A percentile compares a stretch with the other conserved stretches of the same genome.
Conservation (phyloP, 1,140 invertebrate species). For the Hycleus phaleratus region DNA sequence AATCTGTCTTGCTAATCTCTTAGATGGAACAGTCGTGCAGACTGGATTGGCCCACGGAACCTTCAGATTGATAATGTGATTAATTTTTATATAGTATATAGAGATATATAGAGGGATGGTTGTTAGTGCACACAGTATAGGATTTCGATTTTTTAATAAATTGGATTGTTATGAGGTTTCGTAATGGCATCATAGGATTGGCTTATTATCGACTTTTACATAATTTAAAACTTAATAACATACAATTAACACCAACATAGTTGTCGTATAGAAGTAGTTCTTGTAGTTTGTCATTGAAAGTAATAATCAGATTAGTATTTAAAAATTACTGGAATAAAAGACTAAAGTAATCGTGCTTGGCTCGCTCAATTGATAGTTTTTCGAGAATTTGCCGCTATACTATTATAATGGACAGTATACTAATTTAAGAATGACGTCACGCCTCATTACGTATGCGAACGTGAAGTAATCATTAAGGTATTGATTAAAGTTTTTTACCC, state of each 20-base stretch:
- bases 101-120: background rate
- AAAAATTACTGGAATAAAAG: background rate
- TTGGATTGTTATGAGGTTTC: conserved; percentile 20
- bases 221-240: too few relatives aligned
- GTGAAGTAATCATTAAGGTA: conserved; percentile 37
- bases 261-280: too few relatives aligned
- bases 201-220: too few relatives aligned
- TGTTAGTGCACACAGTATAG: conserved; percentile 8
- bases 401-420: conserved; percentile 2
- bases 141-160: conserved; percentile 29
- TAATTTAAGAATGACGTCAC: conserved; percentile 36
- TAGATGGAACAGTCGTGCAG: conserved; percentile 37
- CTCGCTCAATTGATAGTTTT: too few relatives aligned
- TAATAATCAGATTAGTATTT: too few relatives aligned
- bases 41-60: conserved; percentile 30
- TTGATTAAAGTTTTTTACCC: conserved; percentile 36
- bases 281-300: too few relatives aligned
- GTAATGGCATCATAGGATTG: conserved; percentile 14
- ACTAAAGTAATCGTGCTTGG: too few relatives aligned
- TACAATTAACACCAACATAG: too few relatives aligned
- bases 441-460: conserved; percentile 36
- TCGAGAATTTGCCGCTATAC: background rate
- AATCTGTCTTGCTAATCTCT: conserved; percentile 44
- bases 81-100: conserved; percentile 38
- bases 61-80: conserved; percentile 42